Percentiles rank a stretch among this genome's conserved stretches.
phyloP scores from a whole-genome alignment of 2,797 vertebrate species.

The Hyperoplus immaculatus region DNA sequence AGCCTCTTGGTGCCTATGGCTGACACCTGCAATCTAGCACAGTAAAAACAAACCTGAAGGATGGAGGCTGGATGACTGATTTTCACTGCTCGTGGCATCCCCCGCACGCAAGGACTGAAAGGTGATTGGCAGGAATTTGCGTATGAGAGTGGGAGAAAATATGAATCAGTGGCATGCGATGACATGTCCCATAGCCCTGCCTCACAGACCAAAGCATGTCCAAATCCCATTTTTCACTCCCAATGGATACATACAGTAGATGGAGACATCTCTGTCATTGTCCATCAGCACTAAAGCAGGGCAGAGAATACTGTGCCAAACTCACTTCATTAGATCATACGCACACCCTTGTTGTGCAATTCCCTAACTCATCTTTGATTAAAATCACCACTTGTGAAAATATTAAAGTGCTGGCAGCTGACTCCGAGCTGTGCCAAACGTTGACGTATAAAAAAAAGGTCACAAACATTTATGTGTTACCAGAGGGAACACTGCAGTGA shows the following conservation, averaged over 20 bases:
- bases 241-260: constrained; percentile 27
- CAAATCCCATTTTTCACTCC: constrained; percentile 46
- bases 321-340: constrained; percentile 42
- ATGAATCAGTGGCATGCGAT: constrained; percentile 66
- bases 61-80: constrained; percentile 76
- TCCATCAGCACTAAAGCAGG: constrained; percentile 67
- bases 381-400: constrained; percentile 68
- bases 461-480: constrained; percentile 61
- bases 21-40: constrained; percentile 77
- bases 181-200: constrained; percentile 71
- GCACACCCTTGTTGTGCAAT: constrained; percentile 42
- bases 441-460: constrained; percentile 55
- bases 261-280: constrained; percentile 66
- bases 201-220: constrained; percentile 54
- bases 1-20: constrained; percentile 57
- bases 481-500: constrained; percentile 35
- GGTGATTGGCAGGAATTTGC: constrained; percentile 77
- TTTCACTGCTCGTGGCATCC: constrained; percentile 64
- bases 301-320: constrained; percentile 59
- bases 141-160: constrained; percentile 51
- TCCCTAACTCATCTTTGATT: constrained; percentile 73
- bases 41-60: constrained; percentile 59
- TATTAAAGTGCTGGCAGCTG: constrained; percentile 66
- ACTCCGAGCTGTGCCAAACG: constrained; percentile 62
- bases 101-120: constrained; percentile 55